A percentile compares a stretch with the other conserved stretches of the same genome.
phyloP scores from a whole-genome alignment of 2,797 vertebrate genomes.

The Coluber constrictor region DNA sequence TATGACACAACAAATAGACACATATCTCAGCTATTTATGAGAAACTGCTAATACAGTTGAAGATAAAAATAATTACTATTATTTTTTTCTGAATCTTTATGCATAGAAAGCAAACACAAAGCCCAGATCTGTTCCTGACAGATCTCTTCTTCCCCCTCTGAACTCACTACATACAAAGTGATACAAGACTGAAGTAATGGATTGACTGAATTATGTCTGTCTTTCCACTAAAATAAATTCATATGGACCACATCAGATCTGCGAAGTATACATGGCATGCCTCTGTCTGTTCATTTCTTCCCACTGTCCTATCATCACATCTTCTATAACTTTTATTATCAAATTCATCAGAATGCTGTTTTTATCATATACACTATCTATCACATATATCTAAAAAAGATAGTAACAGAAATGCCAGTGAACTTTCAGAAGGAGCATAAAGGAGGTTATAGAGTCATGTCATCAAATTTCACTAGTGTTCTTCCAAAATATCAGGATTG shows the following conservation, averaged over 20 bases:
- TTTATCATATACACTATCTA: not conserved
- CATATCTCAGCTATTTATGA: slow-evolving; percentile 62
- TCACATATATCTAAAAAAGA: not conserved
- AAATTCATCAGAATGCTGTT: not conserved
- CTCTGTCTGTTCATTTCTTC: not conserved
- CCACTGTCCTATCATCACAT: not conserved
- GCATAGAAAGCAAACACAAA: slow-evolving; percentile 16
- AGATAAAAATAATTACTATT: slow-evolving; percentile 57
- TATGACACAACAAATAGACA: slow-evolving; percentile 66
- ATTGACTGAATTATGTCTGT: not conserved
- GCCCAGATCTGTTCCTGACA: slow-evolving; percentile 27
- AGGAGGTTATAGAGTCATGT: not conserved
- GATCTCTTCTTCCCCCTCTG: slow-evolving; percentile 17
- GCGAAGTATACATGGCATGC: not conserved
- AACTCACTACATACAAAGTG: not conserved
- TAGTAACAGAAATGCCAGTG: not conserved
- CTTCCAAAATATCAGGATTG: not conserved
- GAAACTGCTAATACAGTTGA: slow-evolving; percentile 54
- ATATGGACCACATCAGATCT: not conserved
- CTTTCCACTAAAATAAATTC: not conserved
- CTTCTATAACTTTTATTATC: not conserved
- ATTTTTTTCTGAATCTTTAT: slow-evolving; percentile 33
- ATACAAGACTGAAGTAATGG: fast-evolving
- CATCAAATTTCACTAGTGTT: not conserved
- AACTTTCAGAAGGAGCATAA: not conserved